These are phyloP conservation scores for Gouania willdenowi DNA, from an alignment of 2,797 vertebrate species.

Conservation along the genomic window DNA sequence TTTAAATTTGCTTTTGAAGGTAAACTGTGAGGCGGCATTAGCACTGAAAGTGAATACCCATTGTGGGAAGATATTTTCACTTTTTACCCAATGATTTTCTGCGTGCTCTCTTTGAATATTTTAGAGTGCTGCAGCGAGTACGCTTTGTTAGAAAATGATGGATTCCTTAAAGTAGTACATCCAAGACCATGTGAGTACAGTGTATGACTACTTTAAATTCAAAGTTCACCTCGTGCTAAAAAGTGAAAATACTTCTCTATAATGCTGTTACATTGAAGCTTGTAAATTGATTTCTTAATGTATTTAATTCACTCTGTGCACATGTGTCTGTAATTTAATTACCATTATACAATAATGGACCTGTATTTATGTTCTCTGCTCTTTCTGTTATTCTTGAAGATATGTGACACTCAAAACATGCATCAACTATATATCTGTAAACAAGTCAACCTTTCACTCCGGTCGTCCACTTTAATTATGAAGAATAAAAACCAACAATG, in stretches of 20 bases:
- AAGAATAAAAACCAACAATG: slow-evolving; percentile 63
- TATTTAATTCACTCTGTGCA: slow-evolving; percentile 53
- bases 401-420: slow-evolving; percentile 10
- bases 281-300: slow-evolving; percentile 52
- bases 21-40: slow-evolving; percentile 22
- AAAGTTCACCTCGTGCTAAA: slow-evolving; percentile 17
- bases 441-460: slow-evolving; percentile 43
- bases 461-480: slow-evolving; percentile 55
- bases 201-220: too few relatives aligned
- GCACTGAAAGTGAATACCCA: slow-evolving; percentile 41
- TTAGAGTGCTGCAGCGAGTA: too few relatives aligned
- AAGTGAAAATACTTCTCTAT: slow-evolving; percentile 53
- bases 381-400: slow-evolving; percentile 44
- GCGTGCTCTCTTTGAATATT: too few relatives aligned
- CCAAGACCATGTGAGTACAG: too few relatives aligned
- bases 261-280: slow-evolving; percentile 34
- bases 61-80: slow-evolving; percentile 52
- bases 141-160: too few relatives aligned
- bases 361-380: slow-evolving; percentile 64
- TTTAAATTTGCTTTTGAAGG: slow-evolving; percentile 22
- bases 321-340: slow-evolving; percentile 58
- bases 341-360: slow-evolving; percentile 54
- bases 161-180: too few relatives aligned
- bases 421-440: slow-evolving; percentile 45
- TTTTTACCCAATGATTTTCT: slow-evolving; percentile 29